Percentiles rank a stretch among this genome's conserved stretches.
Conservation (phyloP, 1,140 invertebrate genomes). For the Brachionus rubens region DNA sequence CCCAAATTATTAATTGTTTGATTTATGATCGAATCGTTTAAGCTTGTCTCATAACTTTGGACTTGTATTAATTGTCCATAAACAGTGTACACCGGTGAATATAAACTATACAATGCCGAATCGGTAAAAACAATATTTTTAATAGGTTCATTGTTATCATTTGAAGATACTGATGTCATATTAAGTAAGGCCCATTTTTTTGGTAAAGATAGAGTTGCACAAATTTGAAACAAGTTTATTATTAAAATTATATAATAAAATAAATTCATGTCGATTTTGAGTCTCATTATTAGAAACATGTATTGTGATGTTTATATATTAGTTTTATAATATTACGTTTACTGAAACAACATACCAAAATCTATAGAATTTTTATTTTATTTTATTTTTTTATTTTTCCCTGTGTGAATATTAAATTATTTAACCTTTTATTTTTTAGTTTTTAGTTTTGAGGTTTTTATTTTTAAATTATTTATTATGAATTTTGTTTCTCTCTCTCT, state of each 20-base stretch:
- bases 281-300: too few species aligned
- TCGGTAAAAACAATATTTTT: constrained; percentile 15
- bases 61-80: constrained; percentile 3
- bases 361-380: too few species aligned
- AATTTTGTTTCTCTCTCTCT: too few species aligned
- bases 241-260: neutral
- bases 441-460: too few species aligned
- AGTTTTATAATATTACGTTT: too few species aligned
- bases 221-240: neutral
- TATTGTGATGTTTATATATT: too few species aligned
- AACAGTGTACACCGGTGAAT: neutral
- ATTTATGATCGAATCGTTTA: neutral
- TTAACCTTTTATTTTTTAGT: too few species aligned
- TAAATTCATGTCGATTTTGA: neutral
- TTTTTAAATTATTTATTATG: too few species aligned
- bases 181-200: constrained; percentile 15
- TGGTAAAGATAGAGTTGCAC: neutral
- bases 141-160: neutral
- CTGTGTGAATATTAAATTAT: too few species aligned
- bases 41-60: neutral
- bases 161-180: neutral
- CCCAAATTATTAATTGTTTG: constrained; percentile 4
- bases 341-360: too few species aligned
- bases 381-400: too few species aligned
- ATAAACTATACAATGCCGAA: constrained; percentile 34